A percentile compares a stretch with the other conserved stretches of the same genome.
phyloP scores from a whole-genome alignment of 2,888 invertebrate species.

The Scaptodrosophila latifasciaeformis region DNA sequence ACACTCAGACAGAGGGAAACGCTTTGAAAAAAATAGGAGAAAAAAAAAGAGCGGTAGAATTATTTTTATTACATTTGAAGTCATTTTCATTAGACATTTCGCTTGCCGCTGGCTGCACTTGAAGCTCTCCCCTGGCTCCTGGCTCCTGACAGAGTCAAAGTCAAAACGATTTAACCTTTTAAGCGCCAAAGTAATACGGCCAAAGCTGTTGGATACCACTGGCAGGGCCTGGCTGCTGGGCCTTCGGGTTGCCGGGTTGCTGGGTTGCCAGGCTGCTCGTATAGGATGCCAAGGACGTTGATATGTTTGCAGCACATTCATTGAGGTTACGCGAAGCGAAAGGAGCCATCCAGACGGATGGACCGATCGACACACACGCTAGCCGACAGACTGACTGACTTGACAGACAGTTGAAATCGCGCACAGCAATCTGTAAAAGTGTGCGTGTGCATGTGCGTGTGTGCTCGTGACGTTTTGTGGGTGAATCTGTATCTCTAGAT shows the following conservation, averaged over 20 bases:
- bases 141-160: slow-evolving; percentile 41
- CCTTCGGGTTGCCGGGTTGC: too few species aligned
- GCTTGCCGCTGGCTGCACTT: slow-evolving; percentile 13
- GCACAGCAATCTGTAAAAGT: not conserved
- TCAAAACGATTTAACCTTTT: slow-evolving; percentile 62
- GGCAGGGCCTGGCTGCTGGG: slow-evolving; percentile 17
- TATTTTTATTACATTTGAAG: slow-evolving; percentile 43
- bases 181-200: slow-evolving; percentile 60
- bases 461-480: too few species aligned
- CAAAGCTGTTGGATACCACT: slow-evolving; percentile 33
- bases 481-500: too few species aligned
- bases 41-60: not conserved
- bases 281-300: slow-evolving; percentile 17
- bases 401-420: too few species aligned
- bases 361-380: not conserved
- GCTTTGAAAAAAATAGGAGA: too few species aligned
- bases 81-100: slow-evolving; percentile 48
- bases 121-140: slow-evolving; percentile 17
- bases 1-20: too few species aligned
- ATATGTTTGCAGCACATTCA: slow-evolving; percentile 51
- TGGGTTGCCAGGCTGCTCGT: too few species aligned
- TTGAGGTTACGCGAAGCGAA: slow-evolving; percentile 59
- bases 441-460: not conserved
- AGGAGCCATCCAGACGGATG: slow-evolving; percentile 15
- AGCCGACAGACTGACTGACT: too few species aligned